Percentiles rank a stretch among this genome's conserved stretches.
phyloP scores from a whole-genome alignment of 2,888 invertebrate species.

The Erpobdella octoculata region DNA sequence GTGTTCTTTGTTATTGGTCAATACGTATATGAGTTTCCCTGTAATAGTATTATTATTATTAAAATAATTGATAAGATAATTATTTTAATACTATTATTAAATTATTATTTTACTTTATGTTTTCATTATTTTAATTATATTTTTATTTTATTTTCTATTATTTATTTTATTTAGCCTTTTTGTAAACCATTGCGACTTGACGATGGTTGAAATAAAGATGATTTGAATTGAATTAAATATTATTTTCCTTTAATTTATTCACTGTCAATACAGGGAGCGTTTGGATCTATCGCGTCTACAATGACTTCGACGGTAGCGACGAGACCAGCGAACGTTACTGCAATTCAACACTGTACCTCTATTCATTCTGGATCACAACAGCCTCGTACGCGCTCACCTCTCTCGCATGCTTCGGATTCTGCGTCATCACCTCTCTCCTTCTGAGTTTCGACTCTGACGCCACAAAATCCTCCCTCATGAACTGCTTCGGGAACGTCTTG shows the following conservation, averaged over 20 bases:
- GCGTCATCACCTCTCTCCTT: slow-evolving; percentile 24
- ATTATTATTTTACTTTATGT: not conserved
- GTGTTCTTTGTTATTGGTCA: no score
- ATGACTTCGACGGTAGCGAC: slow-evolving; percentile 56
- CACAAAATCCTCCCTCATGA: slow-evolving; percentile 21
- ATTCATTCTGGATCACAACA: slow-evolving; percentile 66
- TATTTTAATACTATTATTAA: not conserved
- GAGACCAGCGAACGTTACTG: slow-evolving; percentile 58
- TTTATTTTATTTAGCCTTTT: no score
- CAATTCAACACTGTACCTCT: slow-evolving; percentile 62
- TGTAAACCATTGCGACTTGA: no score
- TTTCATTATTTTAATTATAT: not conserved
- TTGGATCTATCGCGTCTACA: slow-evolving; percentile 63
- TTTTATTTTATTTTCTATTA: not conserved
- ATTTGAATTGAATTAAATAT: not conserved
- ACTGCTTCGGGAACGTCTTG: slow-evolving; percentile 17
- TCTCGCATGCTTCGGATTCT: slow-evolving; percentile 27
- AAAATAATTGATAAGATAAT: not conserved
- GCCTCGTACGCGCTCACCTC: slow-evolving; percentile 58
- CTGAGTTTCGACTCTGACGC: slow-evolving; percentile 19
- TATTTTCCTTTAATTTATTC: no score
- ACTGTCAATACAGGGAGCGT: slow-evolving; percentile 58
- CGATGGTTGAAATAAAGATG: no score
- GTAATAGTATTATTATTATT: not conserved
- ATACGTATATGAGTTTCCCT: no score